phyloP scores from a whole-genome alignment of 2,113 vertebrate genomes.

The Edolisoma coerulescens region DNA sequence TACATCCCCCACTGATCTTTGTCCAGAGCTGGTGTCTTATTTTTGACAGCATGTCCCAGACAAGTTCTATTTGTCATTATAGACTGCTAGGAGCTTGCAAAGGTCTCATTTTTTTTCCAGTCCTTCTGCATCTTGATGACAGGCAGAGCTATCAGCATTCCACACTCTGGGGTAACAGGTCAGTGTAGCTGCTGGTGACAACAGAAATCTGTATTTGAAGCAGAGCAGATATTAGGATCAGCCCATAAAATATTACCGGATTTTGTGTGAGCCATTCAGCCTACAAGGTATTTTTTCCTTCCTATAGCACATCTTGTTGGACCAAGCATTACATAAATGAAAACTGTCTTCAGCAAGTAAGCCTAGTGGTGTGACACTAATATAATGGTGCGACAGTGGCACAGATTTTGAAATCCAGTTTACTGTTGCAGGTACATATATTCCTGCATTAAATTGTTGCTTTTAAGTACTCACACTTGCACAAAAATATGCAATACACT shows the following conservation, averaged over 20 bases:
- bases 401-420: not conserved
- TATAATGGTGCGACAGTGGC: not conserved
- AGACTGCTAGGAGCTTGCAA: not conserved
- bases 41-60: conserved; percentile 32
- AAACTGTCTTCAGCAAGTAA: not conserved
- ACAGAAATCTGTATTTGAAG: not conserved
- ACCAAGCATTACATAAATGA: not conserved
- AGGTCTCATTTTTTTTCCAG: not conserved
- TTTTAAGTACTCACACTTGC: not conserved
- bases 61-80: not conserved
- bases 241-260: not conserved
- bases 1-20: not conserved
- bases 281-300: not conserved
- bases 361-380: not conserved
- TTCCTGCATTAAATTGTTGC: not conserved
- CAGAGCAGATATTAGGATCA: not conserved
- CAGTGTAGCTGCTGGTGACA: not conserved
- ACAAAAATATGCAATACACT: rapidly evolving
- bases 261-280: not conserved
- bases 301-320: not conserved
- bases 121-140: not conserved
- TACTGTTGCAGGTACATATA: not conserved
- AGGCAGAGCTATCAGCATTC: not conserved
- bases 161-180: not conserved
- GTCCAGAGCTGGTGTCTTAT: not conserved